These are phyloP conservation scores for Alauda arvensis DNA, from an alignment of 2,797 vertebrate species.

Conservation along the genomic window DNA sequence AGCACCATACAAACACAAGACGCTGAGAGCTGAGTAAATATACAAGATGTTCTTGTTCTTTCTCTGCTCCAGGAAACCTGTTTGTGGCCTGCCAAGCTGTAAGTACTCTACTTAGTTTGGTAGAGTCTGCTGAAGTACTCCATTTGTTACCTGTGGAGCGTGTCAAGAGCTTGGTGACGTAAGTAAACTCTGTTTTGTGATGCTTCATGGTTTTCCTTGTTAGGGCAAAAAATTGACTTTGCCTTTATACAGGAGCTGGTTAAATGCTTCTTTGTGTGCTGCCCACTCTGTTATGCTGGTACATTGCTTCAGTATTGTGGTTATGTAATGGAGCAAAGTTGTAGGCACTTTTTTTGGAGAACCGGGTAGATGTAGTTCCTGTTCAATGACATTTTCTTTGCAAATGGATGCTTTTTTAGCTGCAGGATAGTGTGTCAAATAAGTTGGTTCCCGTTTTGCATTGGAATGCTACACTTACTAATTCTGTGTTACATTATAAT, in stretches of 20 bases:
- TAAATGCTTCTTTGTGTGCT: background rate
- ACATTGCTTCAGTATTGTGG: background rate
- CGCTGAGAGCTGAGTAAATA: constrained; percentile 19
- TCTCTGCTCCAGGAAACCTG: constrained; percentile 75
- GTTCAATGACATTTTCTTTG: background rate
- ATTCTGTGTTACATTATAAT: background rate
- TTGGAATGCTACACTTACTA: background rate
- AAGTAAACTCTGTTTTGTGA: constrained; percentile 52
- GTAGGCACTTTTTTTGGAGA: background rate
- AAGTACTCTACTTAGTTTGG: constrained; percentile 87
- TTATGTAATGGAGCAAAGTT: background rate
- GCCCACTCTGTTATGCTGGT: rapidly evolving
- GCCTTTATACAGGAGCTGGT: background rate
- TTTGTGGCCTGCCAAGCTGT: constrained; percentile 91
- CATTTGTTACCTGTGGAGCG: constrained; percentile 80
- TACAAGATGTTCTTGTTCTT: constrained; percentile 41
- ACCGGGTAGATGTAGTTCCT: background rate
- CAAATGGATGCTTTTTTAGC: background rate
- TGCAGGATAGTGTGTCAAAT: background rate
- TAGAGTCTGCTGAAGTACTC: constrained; percentile 82
- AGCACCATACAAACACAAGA: background rate
- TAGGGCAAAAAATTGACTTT: background rate
- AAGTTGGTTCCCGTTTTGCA: background rate
- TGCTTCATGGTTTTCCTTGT: background rate
- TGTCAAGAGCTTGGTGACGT: constrained; percentile 82